These are phyloP conservation scores for Apistogramma diplotaenia DNA, from an alignment of 2,113 vertebrate genomes.

Conservation along the genomic window DNA sequence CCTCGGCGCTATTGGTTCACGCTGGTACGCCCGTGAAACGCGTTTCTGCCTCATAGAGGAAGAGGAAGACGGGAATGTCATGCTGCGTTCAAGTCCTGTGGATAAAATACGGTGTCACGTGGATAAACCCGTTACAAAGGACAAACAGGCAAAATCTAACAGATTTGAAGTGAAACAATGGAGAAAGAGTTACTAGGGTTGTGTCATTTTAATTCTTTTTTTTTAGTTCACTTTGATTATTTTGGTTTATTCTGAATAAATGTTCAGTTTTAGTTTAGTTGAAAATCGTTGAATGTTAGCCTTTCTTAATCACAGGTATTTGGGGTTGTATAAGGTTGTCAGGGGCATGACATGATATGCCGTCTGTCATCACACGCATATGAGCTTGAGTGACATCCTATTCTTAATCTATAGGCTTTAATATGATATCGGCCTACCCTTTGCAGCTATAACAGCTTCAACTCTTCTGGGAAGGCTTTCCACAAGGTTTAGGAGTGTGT, in stretches of 20 bases:
- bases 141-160: neutral
- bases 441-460: too few relatives aligned
- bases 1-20: slow-evolving; percentile 49
- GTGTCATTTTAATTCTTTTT: neutral
- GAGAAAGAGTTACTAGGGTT: neutral
- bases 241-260: neutral
- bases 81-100: slow-evolving; percentile 40
- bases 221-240: neutral
- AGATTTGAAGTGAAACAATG: neutral
- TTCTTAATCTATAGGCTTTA: too few relatives aligned
- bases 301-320: neutral
- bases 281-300: neutral
- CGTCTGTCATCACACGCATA: too few relatives aligned
- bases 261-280: too few relatives aligned
- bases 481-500: too few relatives aligned
- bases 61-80: slow-evolving; percentile 50
- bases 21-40: slow-evolving; percentile 49
- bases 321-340: neutral
- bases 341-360: too few relatives aligned
- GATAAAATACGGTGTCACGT: neutral
- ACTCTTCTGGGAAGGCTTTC: too few relatives aligned
- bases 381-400: too few relatives aligned
- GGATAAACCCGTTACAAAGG: neutral
- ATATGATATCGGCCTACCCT: too few relatives aligned
- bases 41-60: slow-evolving; percentile 31